Evolutionary conservation across 2,797 vertebrate species (phyloP).

Genomic region (Falco cherrug): DNA sequence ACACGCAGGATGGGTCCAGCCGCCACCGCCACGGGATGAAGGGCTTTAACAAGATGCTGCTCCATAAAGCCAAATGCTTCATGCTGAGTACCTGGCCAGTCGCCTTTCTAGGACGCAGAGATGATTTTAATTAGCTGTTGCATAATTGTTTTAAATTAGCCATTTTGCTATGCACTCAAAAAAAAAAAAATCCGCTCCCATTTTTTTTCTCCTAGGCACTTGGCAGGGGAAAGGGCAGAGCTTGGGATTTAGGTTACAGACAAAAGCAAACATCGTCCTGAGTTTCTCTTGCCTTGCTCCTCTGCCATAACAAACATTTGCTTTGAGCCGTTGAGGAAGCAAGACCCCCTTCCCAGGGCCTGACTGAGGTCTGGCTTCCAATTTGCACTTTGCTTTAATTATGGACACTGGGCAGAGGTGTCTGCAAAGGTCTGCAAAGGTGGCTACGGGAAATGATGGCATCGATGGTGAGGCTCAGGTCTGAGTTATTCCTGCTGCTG

Average conservation of each 20-base stretch:
- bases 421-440: neutral
- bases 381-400: neutral
- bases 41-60: neutral
- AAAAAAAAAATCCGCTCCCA: neutral
- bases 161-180: constrained; percentile 27
- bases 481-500: neutral
- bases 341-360: neutral
- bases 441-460: neutral
- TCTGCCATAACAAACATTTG: neutral
- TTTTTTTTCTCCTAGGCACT: constrained; percentile 21
- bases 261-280: neutral
- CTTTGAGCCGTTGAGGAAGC: neutral
- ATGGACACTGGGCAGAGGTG: neutral
- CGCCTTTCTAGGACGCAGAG: constrained; percentile 63
- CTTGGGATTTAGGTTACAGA: neutral
- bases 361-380: neutral
- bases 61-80: neutral
- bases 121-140: constrained; percentile 77
- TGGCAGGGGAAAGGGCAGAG: neutral
- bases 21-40: neutral
- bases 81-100: constrained; percentile 60
- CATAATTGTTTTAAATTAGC: constrained; percentile 78
- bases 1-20: constrained; percentile 2
- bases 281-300: neutral
- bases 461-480: neutral